Conservation (phyloP, 2,888 invertebrate genomes). For the Drosophila rubida region DNA sequence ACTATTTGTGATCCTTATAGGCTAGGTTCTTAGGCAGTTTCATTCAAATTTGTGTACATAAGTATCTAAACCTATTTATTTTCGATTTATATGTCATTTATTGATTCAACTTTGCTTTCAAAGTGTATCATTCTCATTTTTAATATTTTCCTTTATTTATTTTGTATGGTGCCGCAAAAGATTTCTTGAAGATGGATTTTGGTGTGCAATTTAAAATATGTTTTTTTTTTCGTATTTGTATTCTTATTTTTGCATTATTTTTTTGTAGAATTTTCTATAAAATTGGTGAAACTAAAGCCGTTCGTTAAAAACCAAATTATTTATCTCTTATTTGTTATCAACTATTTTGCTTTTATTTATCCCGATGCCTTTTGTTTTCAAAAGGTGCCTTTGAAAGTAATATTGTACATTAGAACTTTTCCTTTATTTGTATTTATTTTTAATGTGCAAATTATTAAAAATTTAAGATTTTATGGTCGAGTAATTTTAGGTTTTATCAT, state of each 20-base stretch:
- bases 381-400: slow-evolving; percentile 71
- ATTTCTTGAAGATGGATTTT: slow-evolving; percentile 51
- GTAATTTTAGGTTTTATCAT: slow-evolving; percentile 22
- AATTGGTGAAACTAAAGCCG: slow-evolving; percentile 67
- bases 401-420: slow-evolving; percentile 35
- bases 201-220: slow-evolving; percentile 57
- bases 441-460: slow-evolving; percentile 59
- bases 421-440: slow-evolving; percentile 29
- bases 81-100: slow-evolving; percentile 47
- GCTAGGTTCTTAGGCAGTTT: slow-evolving; percentile 81
- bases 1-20: slow-evolving; percentile 65
- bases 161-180: slow-evolving; percentile 67
- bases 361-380: slow-evolving; percentile 48
- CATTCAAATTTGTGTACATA: slow-evolving; percentile 76
- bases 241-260: slow-evolving; percentile 20
- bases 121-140: slow-evolving; percentile 21
- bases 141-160: slow-evolving; percentile 1
- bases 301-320: slow-evolving; percentile 49
- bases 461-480: slow-evolving; percentile 39
- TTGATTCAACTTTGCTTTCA: slow-evolving; percentile 28
- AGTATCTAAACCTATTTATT: slow-evolving; percentile 46
- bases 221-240: slow-evolving; percentile 10
- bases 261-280: slow-evolving; percentile 32
- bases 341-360: slow-evolving; percentile 40
- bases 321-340: slow-evolving; percentile 41